Conservation (phyloP, 1,140 invertebrate genomes). For the Meloidogyne hapla region DNA sequence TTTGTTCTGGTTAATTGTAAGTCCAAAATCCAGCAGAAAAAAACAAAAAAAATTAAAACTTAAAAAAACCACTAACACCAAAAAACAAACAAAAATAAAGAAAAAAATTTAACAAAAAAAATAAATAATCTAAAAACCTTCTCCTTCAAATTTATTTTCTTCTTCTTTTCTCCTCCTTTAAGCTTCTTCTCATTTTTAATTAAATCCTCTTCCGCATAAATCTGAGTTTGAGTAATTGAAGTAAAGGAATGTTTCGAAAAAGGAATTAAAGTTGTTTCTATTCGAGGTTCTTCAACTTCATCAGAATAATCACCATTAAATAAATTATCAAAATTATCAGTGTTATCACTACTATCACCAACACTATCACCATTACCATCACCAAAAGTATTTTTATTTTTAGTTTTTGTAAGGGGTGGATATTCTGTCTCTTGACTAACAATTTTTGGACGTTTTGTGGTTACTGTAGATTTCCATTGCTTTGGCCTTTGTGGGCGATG, state of each 20-base stretch:
- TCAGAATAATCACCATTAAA: neutral
- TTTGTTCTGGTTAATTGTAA: too few species aligned
- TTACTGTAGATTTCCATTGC: constrained; percentile 10
- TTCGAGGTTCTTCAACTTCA: neutral
- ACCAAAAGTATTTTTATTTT: too few species aligned
- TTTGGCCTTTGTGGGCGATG: constrained; percentile 30
- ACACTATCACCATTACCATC: neutral
- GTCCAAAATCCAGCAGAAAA: neutral
- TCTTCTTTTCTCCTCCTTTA: too few species aligned
- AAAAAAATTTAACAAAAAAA: neutral
- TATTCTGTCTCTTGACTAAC: constrained; percentile 4
- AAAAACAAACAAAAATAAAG: neutral
- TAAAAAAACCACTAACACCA: neutral
- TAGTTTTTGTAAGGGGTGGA: neutral
- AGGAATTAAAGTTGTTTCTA: neutral
- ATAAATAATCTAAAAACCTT: neutral
- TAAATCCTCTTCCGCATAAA: neutral
- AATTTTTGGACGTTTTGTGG: neutral
- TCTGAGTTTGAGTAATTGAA: neutral
- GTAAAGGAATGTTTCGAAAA: neutral
- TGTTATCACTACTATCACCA: neutral
- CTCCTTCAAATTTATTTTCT: too few species aligned
- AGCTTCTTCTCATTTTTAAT: too few species aligned
- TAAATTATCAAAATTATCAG: neutral
- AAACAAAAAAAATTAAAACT: neutral